A percentile compares a stretch with the other conserved stretches of the same genome.
Conservation (phyloP, 2,888 invertebrate species). For the Epinotia nisella region DNA sequence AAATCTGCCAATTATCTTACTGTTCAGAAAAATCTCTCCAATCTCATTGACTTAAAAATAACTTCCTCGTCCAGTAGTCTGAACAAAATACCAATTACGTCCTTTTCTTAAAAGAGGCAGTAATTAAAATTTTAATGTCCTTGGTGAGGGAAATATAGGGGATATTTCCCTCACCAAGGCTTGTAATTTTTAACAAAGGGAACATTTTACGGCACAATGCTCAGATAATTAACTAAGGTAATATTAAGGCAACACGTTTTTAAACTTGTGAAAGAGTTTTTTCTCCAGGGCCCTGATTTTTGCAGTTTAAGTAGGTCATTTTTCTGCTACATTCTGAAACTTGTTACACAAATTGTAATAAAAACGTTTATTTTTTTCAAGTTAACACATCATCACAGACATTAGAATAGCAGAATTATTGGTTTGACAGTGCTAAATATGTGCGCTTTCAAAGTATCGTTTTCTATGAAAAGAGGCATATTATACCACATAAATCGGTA, state of each 20-base stretch:
- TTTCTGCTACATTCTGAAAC: conserved; percentile 11
- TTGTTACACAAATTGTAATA: neutral
- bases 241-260: conserved; percentile 43
- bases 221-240: conserved; percentile 41
- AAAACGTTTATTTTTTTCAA: neutral
- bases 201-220: conserved; percentile 37
- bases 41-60: neutral
- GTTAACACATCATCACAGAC: neutral
- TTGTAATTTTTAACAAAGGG: conserved; percentile 40
- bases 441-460: too few relatives aligned
- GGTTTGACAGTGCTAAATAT: too few relatives aligned
- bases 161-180: conserved; percentile 29
- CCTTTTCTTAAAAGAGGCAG: conserved; percentile 18
- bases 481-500: conserved; percentile 3
- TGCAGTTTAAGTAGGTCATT: neutral
- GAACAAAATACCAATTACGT: conserved; percentile 32
- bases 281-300: conserved; percentile 20
- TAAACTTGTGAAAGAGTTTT: conserved; percentile 33
- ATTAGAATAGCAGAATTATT: neutral
- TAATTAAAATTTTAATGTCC: conserved; percentile 35
- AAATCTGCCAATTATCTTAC: neutral
- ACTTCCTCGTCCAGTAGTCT: neutral
- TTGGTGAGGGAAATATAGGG: conserved; percentile 29
- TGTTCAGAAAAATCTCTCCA: too few relatives aligned
- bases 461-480: too few relatives aligned